A percentile compares a stretch with the other conserved stretches of the same genome.
phyloP scores from a whole-genome alignment of 2,888 invertebrate species.

The Epirrhoe alternata region DNA sequence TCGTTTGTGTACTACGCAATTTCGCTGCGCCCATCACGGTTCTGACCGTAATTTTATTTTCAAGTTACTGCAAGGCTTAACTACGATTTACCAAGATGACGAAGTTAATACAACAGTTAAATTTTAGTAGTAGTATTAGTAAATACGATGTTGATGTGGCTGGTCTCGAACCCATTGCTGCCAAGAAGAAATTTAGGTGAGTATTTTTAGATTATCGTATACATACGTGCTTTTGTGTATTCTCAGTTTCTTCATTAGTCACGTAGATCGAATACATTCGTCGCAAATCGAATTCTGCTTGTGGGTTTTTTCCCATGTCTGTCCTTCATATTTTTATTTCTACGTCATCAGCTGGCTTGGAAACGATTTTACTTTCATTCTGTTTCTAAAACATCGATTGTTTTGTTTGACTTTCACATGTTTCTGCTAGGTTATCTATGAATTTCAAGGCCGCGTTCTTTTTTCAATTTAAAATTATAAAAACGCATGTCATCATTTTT shows the following conservation, averaged over 20 bases:
- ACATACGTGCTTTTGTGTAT: slow-evolving; percentile 29
- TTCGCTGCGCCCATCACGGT: slow-evolving; percentile 61
- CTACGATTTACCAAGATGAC: slow-evolving; percentile 81
- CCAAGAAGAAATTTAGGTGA: slow-evolving; percentile 68
- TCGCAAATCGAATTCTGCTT: background rate
- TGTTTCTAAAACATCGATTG: slow-evolving; percentile 1
- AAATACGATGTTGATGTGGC: slow-evolving; percentile 69
- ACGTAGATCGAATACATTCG: slow-evolving; percentile 5
- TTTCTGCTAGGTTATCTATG: slow-evolving; percentile 2
- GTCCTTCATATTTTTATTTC: slow-evolving; percentile 22
- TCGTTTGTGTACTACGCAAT: slow-evolving; percentile 64
- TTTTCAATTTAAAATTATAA: background rate
- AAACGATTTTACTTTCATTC: slow-evolving; percentile 30
- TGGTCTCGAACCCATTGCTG: slow-evolving; percentile 61
- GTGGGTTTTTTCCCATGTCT: background rate
- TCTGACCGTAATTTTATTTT: slow-evolving; percentile 70
- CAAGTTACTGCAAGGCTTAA: slow-evolving; percentile 76
- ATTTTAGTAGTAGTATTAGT: slow-evolving; percentile 85
- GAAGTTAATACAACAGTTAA: slow-evolving; percentile 83
- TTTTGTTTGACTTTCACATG: slow-evolving; percentile 9
- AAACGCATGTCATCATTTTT: slow-evolving; percentile 22
- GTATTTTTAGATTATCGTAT: slow-evolving; percentile 48
- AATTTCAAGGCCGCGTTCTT: slow-evolving; percentile 7
- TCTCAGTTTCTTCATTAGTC: slow-evolving; percentile 19
- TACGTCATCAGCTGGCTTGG: slow-evolving; percentile 29